A percentile compares a stretch with the other conserved stretches of the same genome.
Conservation (phyloP, 2,797 vertebrate species). For the Gymnothorax reevesii region DNA sequence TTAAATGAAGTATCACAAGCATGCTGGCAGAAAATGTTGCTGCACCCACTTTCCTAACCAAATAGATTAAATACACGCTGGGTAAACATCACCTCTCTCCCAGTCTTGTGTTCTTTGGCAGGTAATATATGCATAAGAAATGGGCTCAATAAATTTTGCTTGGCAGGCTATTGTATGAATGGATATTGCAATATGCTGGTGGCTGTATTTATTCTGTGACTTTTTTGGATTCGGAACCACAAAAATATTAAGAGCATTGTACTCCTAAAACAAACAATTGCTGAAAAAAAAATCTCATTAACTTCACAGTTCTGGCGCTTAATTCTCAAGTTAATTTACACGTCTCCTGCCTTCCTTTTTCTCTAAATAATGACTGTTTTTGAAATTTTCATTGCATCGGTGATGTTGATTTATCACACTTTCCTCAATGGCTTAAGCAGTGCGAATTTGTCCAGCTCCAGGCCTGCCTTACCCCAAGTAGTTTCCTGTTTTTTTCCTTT, state of each 20-base stretch:
- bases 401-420: background rate
- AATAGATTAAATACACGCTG: background rate
- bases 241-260: background rate
- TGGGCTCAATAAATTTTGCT: slow-evolving; percentile 16
- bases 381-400: background rate
- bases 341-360: background rate
- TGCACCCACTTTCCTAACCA: slow-evolving; percentile 12
- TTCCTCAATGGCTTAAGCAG: background rate
- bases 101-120: slow-evolving; percentile 13
- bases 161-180: slow-evolving; percentile 12
- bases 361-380: background rate
- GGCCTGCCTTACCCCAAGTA: background rate
- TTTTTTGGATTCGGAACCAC: background rate
- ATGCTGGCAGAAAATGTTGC: background rate
- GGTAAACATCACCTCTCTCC: background rate
- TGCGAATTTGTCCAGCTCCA: background rate
- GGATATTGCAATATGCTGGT: slow-evolving; percentile 3
- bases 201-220: background rate
- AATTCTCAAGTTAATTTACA: background rate
- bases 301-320: background rate
- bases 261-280: background rate
- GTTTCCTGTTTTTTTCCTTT: slow-evolving; percentile 22
- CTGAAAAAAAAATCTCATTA: background rate
- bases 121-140: background rate
- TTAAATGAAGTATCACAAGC: background rate